Evolutionary conservation across 2,113 vertebrate species (phyloP).

Genomic region (Perca flavescens): DNA sequence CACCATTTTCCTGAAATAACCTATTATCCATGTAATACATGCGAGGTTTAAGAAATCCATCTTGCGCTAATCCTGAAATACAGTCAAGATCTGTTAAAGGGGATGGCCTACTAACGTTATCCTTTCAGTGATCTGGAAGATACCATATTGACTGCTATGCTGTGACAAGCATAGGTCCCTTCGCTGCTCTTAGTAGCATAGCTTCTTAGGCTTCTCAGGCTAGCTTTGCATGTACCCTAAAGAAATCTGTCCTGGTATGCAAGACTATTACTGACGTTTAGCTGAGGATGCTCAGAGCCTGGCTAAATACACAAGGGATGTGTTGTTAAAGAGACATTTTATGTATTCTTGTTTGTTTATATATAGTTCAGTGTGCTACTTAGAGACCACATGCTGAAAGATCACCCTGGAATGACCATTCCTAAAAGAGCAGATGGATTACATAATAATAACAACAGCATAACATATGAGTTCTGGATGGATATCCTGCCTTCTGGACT

Average conservation of each 20-base stretch:
- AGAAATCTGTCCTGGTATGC: constrained; percentile 1
- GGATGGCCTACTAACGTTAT: constrained; percentile 56
- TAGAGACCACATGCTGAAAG: constrained; percentile 47
- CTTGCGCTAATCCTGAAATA: constrained; percentile 21
- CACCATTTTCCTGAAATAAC: neutral
- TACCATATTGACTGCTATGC: constrained; percentile 63
- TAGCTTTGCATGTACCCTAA: constrained; percentile 18
- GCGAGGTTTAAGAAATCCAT: constrained; percentile 12
- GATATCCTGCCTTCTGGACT: constrained; percentile 30
- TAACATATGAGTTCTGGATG: constrained; percentile 44
- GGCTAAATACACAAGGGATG: neutral
- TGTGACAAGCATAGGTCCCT: constrained; percentile 42
- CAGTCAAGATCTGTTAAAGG: constrained; percentile 12
- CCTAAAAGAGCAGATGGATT: constrained; percentile 56
- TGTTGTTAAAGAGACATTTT: constrained; percentile 7
- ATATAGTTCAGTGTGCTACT: constrained; percentile 29
- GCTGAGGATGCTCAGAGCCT: neutral
- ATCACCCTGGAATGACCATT: constrained; percentile 49
- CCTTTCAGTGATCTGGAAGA: constrained; percentile 64
- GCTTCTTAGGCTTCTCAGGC: constrained; percentile 31
- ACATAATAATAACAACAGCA: constrained; percentile 53
- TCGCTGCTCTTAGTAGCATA: constrained; percentile 29
- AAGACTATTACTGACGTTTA: neutral
- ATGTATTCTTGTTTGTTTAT: constrained; percentile 27
- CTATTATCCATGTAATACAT: neutral